A percentile compares a stretch with the other conserved stretches of the same genome.
phyloP scores from a whole-genome alignment of 2,113 vertebrate species.

The Shinisaurus crocodilurus region DNA sequence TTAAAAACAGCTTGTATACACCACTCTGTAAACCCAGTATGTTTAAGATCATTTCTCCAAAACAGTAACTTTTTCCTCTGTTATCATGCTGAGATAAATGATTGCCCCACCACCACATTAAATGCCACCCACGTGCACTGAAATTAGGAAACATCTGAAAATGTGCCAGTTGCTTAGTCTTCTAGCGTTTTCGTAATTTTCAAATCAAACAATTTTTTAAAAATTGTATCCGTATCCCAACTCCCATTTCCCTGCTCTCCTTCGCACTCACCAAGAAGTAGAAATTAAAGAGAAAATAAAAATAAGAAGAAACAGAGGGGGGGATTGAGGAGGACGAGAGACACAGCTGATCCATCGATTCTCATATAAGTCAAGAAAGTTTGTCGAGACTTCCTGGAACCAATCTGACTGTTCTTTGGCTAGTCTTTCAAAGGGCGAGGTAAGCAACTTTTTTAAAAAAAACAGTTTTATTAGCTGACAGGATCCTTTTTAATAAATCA shows the following conservation, averaged over 20 bases:
- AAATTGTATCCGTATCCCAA: neutral
- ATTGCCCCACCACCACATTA: neutral
- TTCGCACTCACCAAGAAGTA: neutral
- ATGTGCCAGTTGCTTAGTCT: neutral
- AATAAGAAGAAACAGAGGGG: neutral
- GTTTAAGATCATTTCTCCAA: neutral
- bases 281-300: neutral
- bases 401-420: neutral
- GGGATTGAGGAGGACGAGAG: neutral
- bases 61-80: neutral
- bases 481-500: neutral
- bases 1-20: neutral
- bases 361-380: neutral
- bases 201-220: neutral
- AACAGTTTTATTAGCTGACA: neutral
- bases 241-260: neutral
- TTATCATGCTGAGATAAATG: neutral
- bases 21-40: neutral
- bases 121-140: neutral
- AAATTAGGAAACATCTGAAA: neutral
- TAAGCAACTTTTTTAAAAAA: neutral
- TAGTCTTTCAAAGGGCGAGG: neutral
- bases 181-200: neutral
- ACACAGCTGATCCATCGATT: neutral
- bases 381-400: neutral